phyloP scores from a whole-genome alignment of 2,113 vertebrate species.

The Corythornis madagascariensis region DNA sequence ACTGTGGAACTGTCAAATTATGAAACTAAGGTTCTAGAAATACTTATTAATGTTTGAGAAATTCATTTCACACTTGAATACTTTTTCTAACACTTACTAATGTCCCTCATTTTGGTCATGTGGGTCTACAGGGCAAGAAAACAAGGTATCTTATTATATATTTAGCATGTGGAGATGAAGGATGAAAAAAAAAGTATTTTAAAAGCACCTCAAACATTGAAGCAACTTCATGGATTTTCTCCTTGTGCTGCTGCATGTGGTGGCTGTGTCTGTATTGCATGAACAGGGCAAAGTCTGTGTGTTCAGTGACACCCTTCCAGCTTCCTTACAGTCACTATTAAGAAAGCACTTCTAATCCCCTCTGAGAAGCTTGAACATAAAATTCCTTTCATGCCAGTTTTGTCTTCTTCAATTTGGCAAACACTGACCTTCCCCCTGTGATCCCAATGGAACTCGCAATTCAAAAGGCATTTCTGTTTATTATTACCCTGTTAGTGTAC shows the following conservation, averaged over 20 bases:
- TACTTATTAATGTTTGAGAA: constrained; percentile 66
- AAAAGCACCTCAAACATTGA: neutral
- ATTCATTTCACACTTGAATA: constrained; percentile 74
- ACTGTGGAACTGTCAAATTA: constrained; percentile 70
- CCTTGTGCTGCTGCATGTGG: neutral
- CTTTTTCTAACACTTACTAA: constrained; percentile 75
- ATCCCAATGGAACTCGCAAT: constrained; percentile 59
- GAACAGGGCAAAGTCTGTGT: constrained; percentile 16
- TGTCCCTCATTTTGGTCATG: constrained; percentile 60
- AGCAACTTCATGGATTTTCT: constrained; percentile 21
- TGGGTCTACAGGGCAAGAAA: constrained; percentile 66
- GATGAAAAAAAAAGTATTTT: constrained; percentile 19
- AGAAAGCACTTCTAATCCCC: constrained; percentile 50
- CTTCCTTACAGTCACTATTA: constrained; percentile 35
- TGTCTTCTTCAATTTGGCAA: constrained; percentile 59
- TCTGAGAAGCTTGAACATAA: constrained; percentile 47
- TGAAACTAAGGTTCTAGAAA: constrained; percentile 54
- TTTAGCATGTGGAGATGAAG: constrained; percentile 45
- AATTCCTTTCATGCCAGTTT: constrained; percentile 66
- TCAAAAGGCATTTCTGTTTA: constrained; percentile 62
- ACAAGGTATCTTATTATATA: constrained; percentile 63
- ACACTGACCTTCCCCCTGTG: constrained; percentile 39
- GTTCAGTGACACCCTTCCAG: constrained; percentile 48
- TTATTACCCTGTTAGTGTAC: constrained; percentile 38
- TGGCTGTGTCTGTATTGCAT: neutral